Conservation (phyloP, 1,140 invertebrate species). For the Bursaphelenchus mucronatus region DNA sequence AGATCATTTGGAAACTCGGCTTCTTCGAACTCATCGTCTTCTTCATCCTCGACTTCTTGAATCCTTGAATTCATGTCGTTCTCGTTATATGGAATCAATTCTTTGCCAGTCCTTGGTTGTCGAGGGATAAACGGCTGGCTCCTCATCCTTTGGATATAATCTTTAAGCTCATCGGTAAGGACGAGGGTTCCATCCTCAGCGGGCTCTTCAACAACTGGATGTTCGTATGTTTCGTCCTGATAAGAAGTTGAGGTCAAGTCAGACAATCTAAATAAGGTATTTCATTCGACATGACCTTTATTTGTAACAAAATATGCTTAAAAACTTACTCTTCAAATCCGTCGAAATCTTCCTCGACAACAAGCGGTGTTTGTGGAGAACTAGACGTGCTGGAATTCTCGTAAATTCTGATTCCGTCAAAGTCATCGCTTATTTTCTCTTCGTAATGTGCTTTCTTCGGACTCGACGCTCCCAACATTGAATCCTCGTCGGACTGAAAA, state of each 20-base stretch:
- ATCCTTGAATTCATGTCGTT: conserved; percentile 26
- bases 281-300: conserved; percentile 5
- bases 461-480: background rate
- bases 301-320: background rate
- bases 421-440: conserved; percentile 11
- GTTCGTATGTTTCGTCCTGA: background rate
- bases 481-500: conserved; percentile 9
- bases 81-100: conserved; percentile 23
- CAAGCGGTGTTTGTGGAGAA: conserved; percentile 6
- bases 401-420: conserved; percentile 5
- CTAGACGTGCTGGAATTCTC: background rate
- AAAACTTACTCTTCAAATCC: background rate
- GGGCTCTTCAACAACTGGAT: conserved; percentile 17
- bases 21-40: conserved; percentile 14
- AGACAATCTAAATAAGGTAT: background rate
- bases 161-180: conserved; percentile 23
- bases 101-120: conserved; percentile 28
- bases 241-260: conserved; percentile 2
- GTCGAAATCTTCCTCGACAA: conserved; percentile 3
- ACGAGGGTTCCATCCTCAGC: conserved; percentile 9
- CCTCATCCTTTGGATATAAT: conserved; percentile 22
- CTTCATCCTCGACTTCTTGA: conserved; percentile 20
- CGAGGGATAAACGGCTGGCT: conserved; percentile 17
- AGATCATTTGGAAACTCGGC: background rate
- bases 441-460: conserved; percentile 13